Evolutionary conservation across 2,113 vertebrate genomes (phyloP).

Genomic region (Lycaon pictus): DNA sequence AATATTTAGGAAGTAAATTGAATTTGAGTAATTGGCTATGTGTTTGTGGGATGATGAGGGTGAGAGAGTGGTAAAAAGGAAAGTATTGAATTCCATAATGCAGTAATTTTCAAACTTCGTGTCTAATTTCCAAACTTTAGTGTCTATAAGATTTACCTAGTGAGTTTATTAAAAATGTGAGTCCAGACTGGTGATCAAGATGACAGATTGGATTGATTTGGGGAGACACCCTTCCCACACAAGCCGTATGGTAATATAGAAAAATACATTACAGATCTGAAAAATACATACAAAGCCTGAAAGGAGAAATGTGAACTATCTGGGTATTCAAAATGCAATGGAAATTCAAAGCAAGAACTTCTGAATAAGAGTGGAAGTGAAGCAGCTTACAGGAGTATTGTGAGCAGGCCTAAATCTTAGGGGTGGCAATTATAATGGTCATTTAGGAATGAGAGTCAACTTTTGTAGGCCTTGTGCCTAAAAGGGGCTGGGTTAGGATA

Average conservation of each 20-base stretch:
- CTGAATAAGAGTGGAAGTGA: background rate
- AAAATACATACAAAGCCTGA: background rate
- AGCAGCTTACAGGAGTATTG: background rate
- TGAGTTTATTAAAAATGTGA: background rate
- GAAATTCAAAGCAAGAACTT: background rate
- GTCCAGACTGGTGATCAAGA: background rate
- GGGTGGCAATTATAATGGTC: background rate
- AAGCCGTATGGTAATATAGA: background rate
- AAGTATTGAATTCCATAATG: background rate
- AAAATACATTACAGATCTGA: background rate
- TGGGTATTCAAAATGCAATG: background rate
- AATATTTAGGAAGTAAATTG: conserved; percentile 36
- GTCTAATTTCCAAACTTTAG: background rate
- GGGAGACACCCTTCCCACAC: background rate
- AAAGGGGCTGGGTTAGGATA: background rate
- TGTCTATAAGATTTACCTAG: background rate
- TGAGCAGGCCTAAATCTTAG: background rate
- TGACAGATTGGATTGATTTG: background rate
- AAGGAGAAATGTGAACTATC: background rate
- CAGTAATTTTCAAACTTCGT: background rate
- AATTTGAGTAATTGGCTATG: background rate
- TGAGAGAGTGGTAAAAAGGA: background rate
- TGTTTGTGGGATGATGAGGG: background rate
- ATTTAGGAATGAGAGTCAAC: background rate
- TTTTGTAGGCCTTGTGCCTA: background rate